Base-by-base conservation (phyloP, 2,113 vertebrate genomes). In the Cynocephalus volans region DNA sequence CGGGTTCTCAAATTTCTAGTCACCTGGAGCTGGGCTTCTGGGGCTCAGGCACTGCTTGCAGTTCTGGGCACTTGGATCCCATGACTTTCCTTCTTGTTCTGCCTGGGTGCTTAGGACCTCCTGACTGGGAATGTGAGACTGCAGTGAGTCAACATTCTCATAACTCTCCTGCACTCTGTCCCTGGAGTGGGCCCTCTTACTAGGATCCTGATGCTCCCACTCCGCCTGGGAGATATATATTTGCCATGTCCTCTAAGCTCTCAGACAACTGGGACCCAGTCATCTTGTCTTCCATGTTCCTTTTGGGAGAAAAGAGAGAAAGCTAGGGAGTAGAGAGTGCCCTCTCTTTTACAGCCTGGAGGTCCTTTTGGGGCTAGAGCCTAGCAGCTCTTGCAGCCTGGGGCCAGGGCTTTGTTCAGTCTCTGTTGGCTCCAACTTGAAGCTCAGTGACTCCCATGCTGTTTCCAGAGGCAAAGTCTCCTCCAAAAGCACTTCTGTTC, bases 371-470 rank as follows among this genome's bases (percentile, higher is more conserved):
- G 97, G 97, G 97, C 96, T 96, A 90, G 97, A 90, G 92, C 97
- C 96, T 98, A 98, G 97, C 95, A 98, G 98, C 92, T 98, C 96
- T 96, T 97, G 98, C 96, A 97, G 98, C 96, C 97, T 92, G 96
- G 97, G 97, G 90, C 96, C 96, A 97, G 95, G 97, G 96, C 92
- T 98, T 97, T 96, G 95, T 95, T 98, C 97, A 97, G 96, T 97
- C 92, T 98, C 98, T 96, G 94, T 12, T n/a, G 98, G 97, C 95
- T 98, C 97, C 96, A 98, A 81, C 98, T 98, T 98, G 97, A 98
- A 98, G 96, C 97, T 98, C 96, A 97, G 96, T 97, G 98, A 97
- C 94, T 97, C 97, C 82, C 82, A 84, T 94, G 96, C 96, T 95
- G 97, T 97, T 97, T 96, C 98, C 97, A 98, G 92, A 95, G 96